Evolutionary conservation across 2,888 invertebrate genomes (phyloP), one percentile per base, ranked within the genome.

Genomic region (Synergus itoensis): DNA sequence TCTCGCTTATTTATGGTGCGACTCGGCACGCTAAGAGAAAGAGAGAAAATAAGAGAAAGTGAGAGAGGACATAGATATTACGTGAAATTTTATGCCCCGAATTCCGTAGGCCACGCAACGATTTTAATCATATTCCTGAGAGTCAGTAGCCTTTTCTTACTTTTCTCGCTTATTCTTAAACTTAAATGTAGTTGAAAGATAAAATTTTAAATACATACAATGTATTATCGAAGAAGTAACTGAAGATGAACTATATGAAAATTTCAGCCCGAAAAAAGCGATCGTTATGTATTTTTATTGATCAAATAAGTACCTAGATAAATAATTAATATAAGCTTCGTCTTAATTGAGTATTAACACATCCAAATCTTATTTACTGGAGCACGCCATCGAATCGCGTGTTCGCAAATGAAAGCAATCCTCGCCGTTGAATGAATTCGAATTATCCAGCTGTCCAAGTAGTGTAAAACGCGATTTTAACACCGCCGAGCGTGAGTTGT

Each of bases 1-100:
- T 86, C 87, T 87, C 80, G 85, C 81, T 85, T 87, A 86, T 87
- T 87, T 87, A 87, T 85, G 82, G 81, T 83, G 73, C 84, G 82
- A 82, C 84, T 77, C 81, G 65, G 80, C 79, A 79, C 77, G 81
- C 76, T 78, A 77, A 67, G 65, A 64, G 28, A 48, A 36, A 67
- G 65, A 40, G 53, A 14, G 53, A 77, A 63, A 53, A 41, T 28
- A 28, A 80, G 69, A 65, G 21, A 45, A 62, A 48, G 16, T 48
- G 7, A 76, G 83, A 82, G 82, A 76, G 82, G 75, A 81, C 81
- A 84, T 82, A 82, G 84, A 83, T 84, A 84, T 86, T 85, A 82
- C 82, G 84, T 76, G 83, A 79, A 86, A 86, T 86, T 86, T 86
- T 85, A 85, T 84, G 82, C 84, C 81, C 78, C 82, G 75, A 86